A percentile compares a stretch with the other conserved stretches of the same genome.
Conservation (phyloP, 2,113 vertebrate genomes). For the Pteronura brasiliensis region DNA sequence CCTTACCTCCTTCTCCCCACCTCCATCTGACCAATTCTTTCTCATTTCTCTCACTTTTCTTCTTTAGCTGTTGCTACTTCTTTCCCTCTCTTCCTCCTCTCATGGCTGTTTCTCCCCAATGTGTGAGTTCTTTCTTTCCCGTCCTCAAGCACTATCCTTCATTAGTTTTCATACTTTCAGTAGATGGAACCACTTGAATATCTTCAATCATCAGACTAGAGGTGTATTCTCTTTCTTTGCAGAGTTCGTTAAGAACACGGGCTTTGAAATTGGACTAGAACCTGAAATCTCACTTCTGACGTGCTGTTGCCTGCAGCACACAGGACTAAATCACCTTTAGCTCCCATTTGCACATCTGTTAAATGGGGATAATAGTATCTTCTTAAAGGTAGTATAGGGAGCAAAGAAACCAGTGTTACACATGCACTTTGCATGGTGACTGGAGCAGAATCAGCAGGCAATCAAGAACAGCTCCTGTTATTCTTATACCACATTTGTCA, state of each 20-base stretch:
- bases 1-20: neutral
- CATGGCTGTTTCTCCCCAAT: neutral
- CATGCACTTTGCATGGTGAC: neutral
- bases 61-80: neutral
- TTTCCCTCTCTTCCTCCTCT: neutral
- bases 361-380: neutral
- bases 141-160: neutral
- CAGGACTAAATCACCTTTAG: neutral
- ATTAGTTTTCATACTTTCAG: neutral
- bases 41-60: neutral
- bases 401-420: neutral
- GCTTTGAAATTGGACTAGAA: neutral
- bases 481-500: neutral
- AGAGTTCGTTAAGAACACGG: neutral
- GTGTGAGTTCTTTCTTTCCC: neutral
- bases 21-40: no score
- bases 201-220: neutral
- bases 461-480: neutral
- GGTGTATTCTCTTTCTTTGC: neutral
- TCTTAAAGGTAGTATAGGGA: neutral
- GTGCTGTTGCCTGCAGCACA: neutral
- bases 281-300: neutral
- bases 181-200: neutral
- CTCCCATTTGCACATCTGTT: neutral
- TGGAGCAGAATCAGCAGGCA: neutral